phyloP scores from a whole-genome alignment of 2,113 vertebrate genomes.

The Synchiropus splendidus region DNA sequence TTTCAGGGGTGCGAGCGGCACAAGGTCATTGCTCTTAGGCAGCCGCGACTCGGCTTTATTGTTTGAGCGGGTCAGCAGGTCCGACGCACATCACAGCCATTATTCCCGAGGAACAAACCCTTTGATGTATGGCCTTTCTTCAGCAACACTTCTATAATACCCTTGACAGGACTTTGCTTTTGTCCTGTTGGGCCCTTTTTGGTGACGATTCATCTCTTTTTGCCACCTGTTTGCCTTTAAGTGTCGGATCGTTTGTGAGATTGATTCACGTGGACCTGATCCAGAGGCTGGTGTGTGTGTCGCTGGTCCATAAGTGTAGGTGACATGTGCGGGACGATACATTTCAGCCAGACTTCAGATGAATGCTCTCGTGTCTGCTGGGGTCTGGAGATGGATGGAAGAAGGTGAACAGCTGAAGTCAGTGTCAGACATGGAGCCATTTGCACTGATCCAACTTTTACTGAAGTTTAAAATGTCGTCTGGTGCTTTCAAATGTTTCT shows the following conservation, averaged over 20 bases:
- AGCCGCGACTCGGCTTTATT: slow-evolving; percentile 62
- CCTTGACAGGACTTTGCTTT: slow-evolving; percentile 68
- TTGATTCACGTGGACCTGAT: slow-evolving; percentile 48
- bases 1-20: slow-evolving; percentile 52
- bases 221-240: slow-evolving; percentile 43
- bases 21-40: slow-evolving; percentile 71
- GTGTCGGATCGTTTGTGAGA: slow-evolving; percentile 42
- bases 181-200: slow-evolving; percentile 49
- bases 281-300: slow-evolving; percentile 43
- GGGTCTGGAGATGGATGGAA: no score
- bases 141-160: slow-evolving; percentile 67
- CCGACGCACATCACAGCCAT: slow-evolving; percentile 69
- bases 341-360: slow-evolving; percentile 7
- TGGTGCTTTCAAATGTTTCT: no score
- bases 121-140: slow-evolving; percentile 70
- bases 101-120: slow-evolving; percentile 71
- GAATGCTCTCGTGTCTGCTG: slow-evolving; percentile 2
- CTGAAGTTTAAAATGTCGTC: no score
- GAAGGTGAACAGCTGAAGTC: no score
- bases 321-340: slow-evolving; percentile 13
- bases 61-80: slow-evolving; percentile 65
- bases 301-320: slow-evolving; percentile 26
- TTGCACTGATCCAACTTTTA: no score
- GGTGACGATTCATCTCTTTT: slow-evolving; percentile 53
- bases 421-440: no score